Evolutionary conservation across 2,113 vertebrate genomes (phyloP).

Genomic region (Ctenodactylus gundi): DNA sequence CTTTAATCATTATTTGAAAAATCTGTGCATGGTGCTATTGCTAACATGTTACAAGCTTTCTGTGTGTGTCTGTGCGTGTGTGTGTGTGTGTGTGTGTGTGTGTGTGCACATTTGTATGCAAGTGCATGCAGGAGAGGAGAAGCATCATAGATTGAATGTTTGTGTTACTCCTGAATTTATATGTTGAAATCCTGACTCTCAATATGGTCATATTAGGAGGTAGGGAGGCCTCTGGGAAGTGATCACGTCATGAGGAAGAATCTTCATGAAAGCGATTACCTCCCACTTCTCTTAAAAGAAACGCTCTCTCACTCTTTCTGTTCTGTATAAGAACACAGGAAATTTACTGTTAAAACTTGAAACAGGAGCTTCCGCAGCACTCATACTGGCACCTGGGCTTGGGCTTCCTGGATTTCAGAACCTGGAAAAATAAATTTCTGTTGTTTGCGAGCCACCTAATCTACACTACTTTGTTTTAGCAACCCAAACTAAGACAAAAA

Average conservation of each 20-base stretch:
- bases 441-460: neutral
- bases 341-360: neutral
- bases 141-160: neutral
- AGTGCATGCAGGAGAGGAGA: too few relatives aligned
- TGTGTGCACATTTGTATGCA: accelerated
- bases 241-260: neutral
- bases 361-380: neutral
- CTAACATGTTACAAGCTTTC: neutral
- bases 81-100: neutral
- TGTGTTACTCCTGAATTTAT: neutral
- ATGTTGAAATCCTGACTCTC: neutral
- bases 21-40: neutral
- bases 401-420: neutral
- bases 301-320: too few relatives aligned
- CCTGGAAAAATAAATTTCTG: neutral
- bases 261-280: neutral
- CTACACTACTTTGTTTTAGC: neutral
- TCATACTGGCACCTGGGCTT: neutral
- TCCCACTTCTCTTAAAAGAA: neutral
- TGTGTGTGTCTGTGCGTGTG: neutral
- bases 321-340: neutral
- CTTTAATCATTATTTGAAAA: neutral
- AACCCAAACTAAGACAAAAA: neutral
- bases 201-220: neutral
- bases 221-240: too few relatives aligned